Percentiles rank a stretch among this genome's conserved stretches.
Conservation (phyloP, 1,140 invertebrate species). For the Protaetia brevitarsis region DNA sequence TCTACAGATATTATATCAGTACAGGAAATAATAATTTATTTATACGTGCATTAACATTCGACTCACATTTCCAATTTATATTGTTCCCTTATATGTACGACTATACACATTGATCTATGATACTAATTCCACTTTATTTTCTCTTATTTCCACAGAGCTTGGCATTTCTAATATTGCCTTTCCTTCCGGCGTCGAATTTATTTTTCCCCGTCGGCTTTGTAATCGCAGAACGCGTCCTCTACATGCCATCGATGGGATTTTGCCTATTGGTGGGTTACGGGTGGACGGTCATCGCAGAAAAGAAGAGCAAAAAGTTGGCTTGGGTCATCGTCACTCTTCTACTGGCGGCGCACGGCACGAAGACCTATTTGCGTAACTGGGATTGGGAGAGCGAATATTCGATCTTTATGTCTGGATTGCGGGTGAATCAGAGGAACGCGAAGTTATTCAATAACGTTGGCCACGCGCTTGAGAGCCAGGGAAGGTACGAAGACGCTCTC, state of each 20-base stretch:
- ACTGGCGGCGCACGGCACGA: slow-evolving; percentile 71
- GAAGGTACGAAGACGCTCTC: slow-evolving; percentile 78
- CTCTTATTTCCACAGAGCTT: slow-evolving; percentile 64
- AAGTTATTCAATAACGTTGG: slow-evolving; percentile 97
- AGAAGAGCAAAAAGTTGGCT: slow-evolving; percentile 58
- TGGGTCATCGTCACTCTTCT: slow-evolving; percentile 64
- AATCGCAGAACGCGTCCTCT: slow-evolving; percentile 91
- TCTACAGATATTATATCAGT: neutral
- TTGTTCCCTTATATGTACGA: no score
- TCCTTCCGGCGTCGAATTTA: slow-evolving; percentile 93
- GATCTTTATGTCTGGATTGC: slow-evolving; percentile 88
- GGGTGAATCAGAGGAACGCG: slow-evolving; percentile 88
- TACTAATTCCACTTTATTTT: neutral
- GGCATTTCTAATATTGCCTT: slow-evolving; percentile 84
- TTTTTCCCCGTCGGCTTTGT: slow-evolving; percentile 98
- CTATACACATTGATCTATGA: neutral
- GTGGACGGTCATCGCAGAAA: slow-evolving; percentile 53
- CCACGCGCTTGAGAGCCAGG: slow-evolving; percentile 86
- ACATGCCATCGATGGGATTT: slow-evolving; percentile 97
- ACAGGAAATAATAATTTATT: neutral
- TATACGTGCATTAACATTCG: neutral
- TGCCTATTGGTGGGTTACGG: slow-evolving; percentile 89
- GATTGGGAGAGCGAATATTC: slow-evolving; percentile 93
- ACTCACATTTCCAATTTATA: no score
- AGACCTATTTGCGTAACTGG: slow-evolving; percentile 82